Evolutionary conservation across 2,113 vertebrate genomes (phyloP), one percentile per base, ranked within the genome.

Genomic region (Dipodomys stephensi): DNA sequence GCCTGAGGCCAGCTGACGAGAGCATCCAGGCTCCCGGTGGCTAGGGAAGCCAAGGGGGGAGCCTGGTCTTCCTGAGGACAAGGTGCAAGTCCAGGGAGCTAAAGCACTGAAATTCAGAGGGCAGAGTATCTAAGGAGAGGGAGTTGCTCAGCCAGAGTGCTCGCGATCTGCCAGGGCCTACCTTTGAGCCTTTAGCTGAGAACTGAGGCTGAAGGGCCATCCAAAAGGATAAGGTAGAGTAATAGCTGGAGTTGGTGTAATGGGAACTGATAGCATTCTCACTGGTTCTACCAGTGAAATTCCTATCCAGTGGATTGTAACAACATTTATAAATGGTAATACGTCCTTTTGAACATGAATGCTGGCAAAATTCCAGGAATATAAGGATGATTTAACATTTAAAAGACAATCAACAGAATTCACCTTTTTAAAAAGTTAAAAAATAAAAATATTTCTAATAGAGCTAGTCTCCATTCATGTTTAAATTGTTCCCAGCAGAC

Each of bases 401-500:
- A 22, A 84, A 77, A 88, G 10, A 2, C 6, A 46, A 72, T 76
- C 35, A 30, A 7, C 68, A 12, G 27, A 64, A 84, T 64, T 90
- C 15, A 80, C 7, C 11, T 6, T 49, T 62, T 22, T 67, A 77
- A 65, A 39, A 82, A 60, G 49, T 11, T 60, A n/a, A 86, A 73
- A 72, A 64, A 83, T 27, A 81, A 85, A 84, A 82, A 18, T 4
- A 23, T 39, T 68, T 83, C 28, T 77, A 78, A 89, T 35, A 87
- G 53, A 57, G 15, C 53, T 57, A 57, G 53, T 13, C 53, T 57
- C 53, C 53, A 57, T 57, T 57, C 15, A 57, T 57, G 53, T 15
- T 57, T 57, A 87, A 87, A 87, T 92, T 85, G 16, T 3, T 95
- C 16, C 46, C 27, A 80, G 28, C 46, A 90, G 86, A 79, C 77